These are phyloP conservation scores for Brachionus plicatilis DNA, from an alignment of 1,140 invertebrate species.

Conservation along the genomic window DNA sequence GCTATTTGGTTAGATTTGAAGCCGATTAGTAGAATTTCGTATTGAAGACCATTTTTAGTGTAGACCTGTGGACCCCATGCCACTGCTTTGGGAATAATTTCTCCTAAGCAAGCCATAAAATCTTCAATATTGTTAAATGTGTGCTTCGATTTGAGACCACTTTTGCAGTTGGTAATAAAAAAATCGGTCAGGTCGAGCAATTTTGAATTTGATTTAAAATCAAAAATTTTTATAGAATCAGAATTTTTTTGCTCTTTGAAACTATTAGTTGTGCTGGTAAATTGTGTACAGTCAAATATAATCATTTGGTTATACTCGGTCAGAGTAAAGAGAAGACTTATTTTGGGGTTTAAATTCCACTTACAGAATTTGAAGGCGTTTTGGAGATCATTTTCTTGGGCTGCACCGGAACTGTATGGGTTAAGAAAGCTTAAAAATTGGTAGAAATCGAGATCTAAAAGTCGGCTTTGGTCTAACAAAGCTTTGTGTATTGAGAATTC, in stretches of 20 bases:
- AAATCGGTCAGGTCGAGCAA: neutral
- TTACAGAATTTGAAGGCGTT: constrained; percentile 10
- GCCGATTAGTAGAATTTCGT: neutral
- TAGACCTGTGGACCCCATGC: neutral
- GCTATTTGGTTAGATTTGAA: constrained; percentile 1
- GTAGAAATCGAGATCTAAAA: constrained; percentile 3
- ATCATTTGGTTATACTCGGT: neutral
- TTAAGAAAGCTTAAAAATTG: constrained; percentile 13
- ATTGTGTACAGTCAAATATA: constrained; percentile 13
- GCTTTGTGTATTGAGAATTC: neutral
- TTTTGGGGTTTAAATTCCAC: neutral
- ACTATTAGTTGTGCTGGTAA: neutral
- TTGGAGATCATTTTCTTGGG: neutral
- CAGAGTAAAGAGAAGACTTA: neutral
- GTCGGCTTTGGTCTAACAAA: neutral
- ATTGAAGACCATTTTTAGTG: neutral
- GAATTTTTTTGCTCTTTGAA: neutral
- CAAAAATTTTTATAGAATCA: neutral
- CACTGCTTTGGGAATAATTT: neutral
- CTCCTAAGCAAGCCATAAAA: neutral
- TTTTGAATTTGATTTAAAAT: neutral
- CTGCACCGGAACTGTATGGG: neutral
- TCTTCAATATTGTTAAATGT: neutral
- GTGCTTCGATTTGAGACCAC: neutral
- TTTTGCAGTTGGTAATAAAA: neutral